Conservation (phyloP, 2,888 invertebrate genomes). For the Cephus nigrinus region DNA sequence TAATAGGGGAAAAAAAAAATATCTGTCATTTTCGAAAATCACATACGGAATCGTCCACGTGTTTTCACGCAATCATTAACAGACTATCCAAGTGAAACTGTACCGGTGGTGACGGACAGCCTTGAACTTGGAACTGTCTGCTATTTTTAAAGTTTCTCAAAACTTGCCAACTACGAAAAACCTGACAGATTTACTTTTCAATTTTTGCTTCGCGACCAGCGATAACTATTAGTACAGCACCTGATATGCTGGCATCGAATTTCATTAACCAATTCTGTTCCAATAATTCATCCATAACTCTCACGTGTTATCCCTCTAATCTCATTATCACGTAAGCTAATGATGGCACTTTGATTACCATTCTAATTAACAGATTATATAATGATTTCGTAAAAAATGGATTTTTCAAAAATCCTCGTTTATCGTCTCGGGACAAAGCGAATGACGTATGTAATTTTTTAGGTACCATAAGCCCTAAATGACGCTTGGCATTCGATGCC, state of each 20-base stretch:
- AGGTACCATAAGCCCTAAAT: neutral
- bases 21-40: neutral
- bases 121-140: neutral
- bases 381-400: neutral
- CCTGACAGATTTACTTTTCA: neutral
- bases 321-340: neutral
- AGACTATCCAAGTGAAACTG: neutral
- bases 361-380: neutral
- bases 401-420: neutral
- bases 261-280: too few relatives aligned
- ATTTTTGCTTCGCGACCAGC: too few relatives aligned
- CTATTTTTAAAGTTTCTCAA: neutral
- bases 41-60: neutral
- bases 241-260: too few relatives aligned
- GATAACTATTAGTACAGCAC: too few relatives aligned
- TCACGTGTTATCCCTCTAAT: neutral
- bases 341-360: neutral
- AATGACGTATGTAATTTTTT: neutral
- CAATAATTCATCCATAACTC: neutral
- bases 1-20: too few relatives aligned
- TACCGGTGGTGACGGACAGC: neutral
- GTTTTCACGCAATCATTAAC: neutral
- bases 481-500: neutral
- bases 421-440: neutral
- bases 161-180: neutral